These are phyloP conservation scores for Spodoptera littoralis DNA, from an alignment of 2,888 invertebrate species.

Conservation along the genomic window DNA sequence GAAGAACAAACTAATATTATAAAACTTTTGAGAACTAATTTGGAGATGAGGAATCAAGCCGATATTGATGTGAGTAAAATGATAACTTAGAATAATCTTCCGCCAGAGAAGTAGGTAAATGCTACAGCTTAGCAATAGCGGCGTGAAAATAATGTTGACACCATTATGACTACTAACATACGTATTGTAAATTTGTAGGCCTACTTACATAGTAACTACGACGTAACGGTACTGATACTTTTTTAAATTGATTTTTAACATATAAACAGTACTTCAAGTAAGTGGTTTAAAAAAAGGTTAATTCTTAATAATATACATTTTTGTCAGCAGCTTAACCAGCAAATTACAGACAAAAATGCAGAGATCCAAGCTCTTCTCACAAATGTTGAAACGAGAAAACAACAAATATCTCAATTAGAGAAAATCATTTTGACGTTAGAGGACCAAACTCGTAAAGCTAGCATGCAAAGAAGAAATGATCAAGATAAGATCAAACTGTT, in stretches of 20 bases:
- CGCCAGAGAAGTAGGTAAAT: too few species aligned
- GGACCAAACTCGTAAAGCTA: constrained; percentile 72
- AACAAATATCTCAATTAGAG: constrained; percentile 76
- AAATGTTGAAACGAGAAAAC: constrained; percentile 70
- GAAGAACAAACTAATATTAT: constrained; percentile 79
- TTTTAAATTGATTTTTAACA: too few species aligned
- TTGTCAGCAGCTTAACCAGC: constrained; percentile 69
- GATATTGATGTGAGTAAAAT: constrained; percentile 71
- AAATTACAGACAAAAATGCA: constrained; percentile 74
- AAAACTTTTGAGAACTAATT: constrained; percentile 72
- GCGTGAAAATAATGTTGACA: too few species aligned
- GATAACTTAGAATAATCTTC: too few species aligned
- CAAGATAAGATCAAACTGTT: constrained; percentile 70
- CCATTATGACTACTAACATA: too few species aligned
- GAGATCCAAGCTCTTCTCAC: constrained; percentile 74
- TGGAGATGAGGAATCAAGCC: constrained; percentile 73
- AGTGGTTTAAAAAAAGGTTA: too few species aligned
- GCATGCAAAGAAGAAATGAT: constrained; percentile 69
- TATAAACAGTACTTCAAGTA: too few species aligned
- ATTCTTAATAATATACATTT: not conserved
- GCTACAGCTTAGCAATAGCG: too few species aligned
- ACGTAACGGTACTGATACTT: too few species aligned
- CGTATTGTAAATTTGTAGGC: too few species aligned
- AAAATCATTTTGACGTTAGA: constrained; percentile 80
- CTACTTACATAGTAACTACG: too few species aligned